Evolutionary conservation across 2,888 invertebrate species (phyloP), one percentile per base, ranked within the genome.

Genomic region (Catocala fraxini): DNA sequence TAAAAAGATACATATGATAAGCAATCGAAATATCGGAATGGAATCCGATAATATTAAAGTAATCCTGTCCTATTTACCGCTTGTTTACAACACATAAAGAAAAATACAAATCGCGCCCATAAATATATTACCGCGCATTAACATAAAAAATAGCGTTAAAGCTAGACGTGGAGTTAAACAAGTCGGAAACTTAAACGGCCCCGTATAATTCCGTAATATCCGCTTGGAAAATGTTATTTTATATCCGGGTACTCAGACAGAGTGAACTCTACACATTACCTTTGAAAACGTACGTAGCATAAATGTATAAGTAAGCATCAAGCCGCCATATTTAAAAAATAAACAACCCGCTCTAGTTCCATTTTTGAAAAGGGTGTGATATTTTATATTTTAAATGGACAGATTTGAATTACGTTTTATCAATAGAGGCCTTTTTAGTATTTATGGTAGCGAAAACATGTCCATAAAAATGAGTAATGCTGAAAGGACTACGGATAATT

Each of bases 151-250:
- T 63, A 62, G 49, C 59, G 46, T 33, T 57, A 13, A 46, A 61
- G 43, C 59, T 63, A 63, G 57, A 70, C 77, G 73, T 71, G 51
- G 68, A 77, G 79, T 76, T 80, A 73, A 84, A 81, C 78, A 68
- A 77, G 73, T 74, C 75, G 82, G 81, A 84, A 85, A 82, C 71
- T 74, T 69, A 77, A 75, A 70, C 70, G 65, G 65, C 77, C 70
- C 69, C 67, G 77, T 71, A 81, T 80, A 83, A 84, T 83, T 79
- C 68, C 25, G 80, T 80, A 83, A 84, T 85, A 83, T 83, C 79
- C 82, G 77, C 56, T 72, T 75, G 68, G 70, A 73, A 79, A 58
- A 55, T 62, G 15, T 51, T 65, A 70, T 75, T 72, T 71, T 77
- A 68, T 77, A 56, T 70, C 74, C 70, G 67, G 46, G 59, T 58